Base-by-base conservation (phyloP, 64 coral and sea anemone genomes). In the Porites australiensis region DNA sequence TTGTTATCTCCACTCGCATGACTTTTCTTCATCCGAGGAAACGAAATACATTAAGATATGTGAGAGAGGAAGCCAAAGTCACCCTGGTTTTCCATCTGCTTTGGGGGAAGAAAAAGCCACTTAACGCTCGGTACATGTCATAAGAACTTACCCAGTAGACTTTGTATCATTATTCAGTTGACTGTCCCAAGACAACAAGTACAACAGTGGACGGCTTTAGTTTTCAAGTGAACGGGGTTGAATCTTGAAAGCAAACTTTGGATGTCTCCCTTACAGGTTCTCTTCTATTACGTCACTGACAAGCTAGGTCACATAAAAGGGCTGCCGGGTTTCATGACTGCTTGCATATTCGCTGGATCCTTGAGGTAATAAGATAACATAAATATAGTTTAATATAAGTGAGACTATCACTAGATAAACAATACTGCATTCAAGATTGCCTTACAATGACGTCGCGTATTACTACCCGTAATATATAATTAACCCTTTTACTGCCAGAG, bases 341-440 rank as follows among this genome's bases (percentile, higher is more conserved):
- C 94, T 27, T 96, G 94, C 45, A 61, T 96, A 48, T 96, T 96
- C 59, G 77, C 76, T 12, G 90, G 89, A 70, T 78, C 94, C 14
- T 54, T 96, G 4, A 92, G 94, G 90, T 96, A 70, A 21, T 6
- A 47, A n/a, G 2, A 15, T 22, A 22, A 13, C 19, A 44, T 72
- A 37, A 37, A 37, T 37, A 37, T 37, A 37, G 27, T 37, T 37
- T 37, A 37, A 37, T 37, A 37, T 37, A 37, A 37, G 0, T 37
- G 27, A 37, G 27, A 37, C 27, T 37, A 37, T 37, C 27, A 37
- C 27, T 37, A 37, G 27, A 37, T 37, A 37, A 37, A 37, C 1
- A 37, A 37, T 37, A 37, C 1, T 37, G 27, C 27, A 37, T 37
- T 37, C 27, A 37, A 37, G 27, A 37, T 37, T 37, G 27, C 27